Evolutionary conservation across 2,113 vertebrate species (phyloP).

Genomic region (Paramisgurnus dabryanus): DNA sequence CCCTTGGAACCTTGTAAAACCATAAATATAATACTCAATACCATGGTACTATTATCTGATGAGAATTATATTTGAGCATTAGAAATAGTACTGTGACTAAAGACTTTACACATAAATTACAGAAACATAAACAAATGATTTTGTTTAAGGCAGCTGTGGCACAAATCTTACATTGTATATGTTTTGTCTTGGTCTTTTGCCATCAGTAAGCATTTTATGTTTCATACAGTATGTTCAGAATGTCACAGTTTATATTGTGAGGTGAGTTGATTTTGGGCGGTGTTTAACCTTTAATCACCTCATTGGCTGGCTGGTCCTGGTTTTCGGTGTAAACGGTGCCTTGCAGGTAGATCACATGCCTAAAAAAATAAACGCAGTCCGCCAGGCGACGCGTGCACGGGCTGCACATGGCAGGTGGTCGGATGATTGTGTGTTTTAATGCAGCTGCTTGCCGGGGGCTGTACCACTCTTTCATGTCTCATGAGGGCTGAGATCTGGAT

Average conservation of each 20-base stretch:
- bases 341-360: constrained; percentile 38
- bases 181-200: no score
- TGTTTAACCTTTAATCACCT: background rate
- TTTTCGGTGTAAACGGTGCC: background rate
- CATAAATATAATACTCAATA: no score
- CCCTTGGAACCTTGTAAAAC: no score
- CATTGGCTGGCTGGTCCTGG: background rate
- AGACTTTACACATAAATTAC: no score
- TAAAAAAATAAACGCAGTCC: background rate
- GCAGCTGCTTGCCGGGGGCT: background rate
- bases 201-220: no score
- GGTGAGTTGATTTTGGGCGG: background rate
- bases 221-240: background rate
- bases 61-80: no score
- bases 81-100: no score
- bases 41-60: no score
- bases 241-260: background rate
- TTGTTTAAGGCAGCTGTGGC: no score
- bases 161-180: no score
- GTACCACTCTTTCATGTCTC: constrained; percentile 8
- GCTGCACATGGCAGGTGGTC: constrained; percentile 32
- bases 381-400: constrained; percentile 6
- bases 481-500: background rate
- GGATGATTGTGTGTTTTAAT: background rate
- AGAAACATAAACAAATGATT: no score